phyloP scores from a whole-genome alignment of 92 coral and sea anemone genomes.

The Epizoanthus illoricatus region DNA sequence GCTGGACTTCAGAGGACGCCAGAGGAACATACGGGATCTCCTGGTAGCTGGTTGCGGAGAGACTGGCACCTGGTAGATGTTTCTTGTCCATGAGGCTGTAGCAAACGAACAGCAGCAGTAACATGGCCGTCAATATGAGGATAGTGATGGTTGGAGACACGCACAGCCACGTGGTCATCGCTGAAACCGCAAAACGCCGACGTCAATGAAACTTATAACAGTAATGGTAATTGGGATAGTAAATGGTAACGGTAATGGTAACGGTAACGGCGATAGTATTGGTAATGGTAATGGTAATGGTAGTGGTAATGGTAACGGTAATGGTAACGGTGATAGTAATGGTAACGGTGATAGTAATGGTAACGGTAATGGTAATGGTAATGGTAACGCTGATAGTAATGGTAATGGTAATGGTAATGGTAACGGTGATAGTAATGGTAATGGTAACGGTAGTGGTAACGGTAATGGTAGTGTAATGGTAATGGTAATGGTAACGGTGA shows the following conservation, averaged over 20 bases:
- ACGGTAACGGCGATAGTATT: background rate
- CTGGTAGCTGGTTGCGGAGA: conserved; percentile 31
- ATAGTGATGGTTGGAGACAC: conserved; percentile 73
- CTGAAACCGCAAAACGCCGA: conserved; percentile 30
- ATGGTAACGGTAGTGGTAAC: background rate
- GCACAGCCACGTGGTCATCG: conserved; percentile 92
- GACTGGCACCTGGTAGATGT: conserved; percentile 50
- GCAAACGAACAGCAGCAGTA: conserved; percentile 69
- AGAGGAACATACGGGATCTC: conserved; percentile 62
- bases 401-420: background rate
- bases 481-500: background rate
- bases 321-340: background rate
- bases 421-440: background rate
- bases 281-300: background rate
- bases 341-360: background rate
- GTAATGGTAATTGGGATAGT: background rate
- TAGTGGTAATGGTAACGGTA: background rate
- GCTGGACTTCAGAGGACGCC: conserved; percentile 36
- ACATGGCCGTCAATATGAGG: conserved; percentile 70
- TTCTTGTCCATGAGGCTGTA: conserved; percentile 79
- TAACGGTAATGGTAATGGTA: background rate
- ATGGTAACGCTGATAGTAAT: background rate
- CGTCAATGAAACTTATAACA: background rate
- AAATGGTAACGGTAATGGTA: background rate
- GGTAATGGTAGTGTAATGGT: background rate